These are phyloP conservation scores for Mamestra configurata DNA, from an alignment of 1,140 invertebrate genomes.

Conservation along the genomic window DNA sequence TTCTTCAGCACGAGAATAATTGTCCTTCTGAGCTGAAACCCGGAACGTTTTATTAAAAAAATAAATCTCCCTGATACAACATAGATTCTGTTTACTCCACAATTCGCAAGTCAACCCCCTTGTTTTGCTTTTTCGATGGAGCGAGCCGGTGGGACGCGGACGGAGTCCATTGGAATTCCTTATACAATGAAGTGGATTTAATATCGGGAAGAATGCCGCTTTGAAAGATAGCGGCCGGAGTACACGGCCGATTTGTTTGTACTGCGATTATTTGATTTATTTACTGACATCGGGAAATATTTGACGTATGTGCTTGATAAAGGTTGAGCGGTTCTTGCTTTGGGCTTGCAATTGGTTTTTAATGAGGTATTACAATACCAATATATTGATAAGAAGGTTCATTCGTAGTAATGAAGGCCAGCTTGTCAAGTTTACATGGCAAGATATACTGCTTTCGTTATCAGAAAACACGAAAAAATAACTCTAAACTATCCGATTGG, in stretches of 20 bases:
- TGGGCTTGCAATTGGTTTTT: background rate
- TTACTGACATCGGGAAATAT: slow-evolving; percentile 23
- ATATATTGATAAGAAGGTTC: background rate
- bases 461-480: background rate
- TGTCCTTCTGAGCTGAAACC: background rate
- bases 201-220: slow-evolving; percentile 76
- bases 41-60: slow-evolving; percentile 35
- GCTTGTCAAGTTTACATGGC: background rate
- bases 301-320: background rate
- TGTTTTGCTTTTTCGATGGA: slow-evolving; percentile 45
- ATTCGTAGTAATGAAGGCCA: background rate
- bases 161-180: slow-evolving; percentile 80
- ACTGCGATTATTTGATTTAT: slow-evolving; percentile 37
- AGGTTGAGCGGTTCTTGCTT: background rate
- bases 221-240: slow-evolving; percentile 67
- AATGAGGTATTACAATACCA: background rate
- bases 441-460: background rate
- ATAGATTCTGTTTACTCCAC: slow-evolving; percentile 15
- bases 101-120: slow-evolving; percentile 37
- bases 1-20: too few relatives aligned
- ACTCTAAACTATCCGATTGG: background rate
- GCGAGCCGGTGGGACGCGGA: slow-evolving; percentile 37
- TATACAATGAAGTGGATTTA: slow-evolving; percentile 83
- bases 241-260: slow-evolving; percentile 53
- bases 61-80: background rate